phyloP scores from a whole-genome alignment of 2,113 vertebrate species.

The Bambusicola thoracicus region DNA sequence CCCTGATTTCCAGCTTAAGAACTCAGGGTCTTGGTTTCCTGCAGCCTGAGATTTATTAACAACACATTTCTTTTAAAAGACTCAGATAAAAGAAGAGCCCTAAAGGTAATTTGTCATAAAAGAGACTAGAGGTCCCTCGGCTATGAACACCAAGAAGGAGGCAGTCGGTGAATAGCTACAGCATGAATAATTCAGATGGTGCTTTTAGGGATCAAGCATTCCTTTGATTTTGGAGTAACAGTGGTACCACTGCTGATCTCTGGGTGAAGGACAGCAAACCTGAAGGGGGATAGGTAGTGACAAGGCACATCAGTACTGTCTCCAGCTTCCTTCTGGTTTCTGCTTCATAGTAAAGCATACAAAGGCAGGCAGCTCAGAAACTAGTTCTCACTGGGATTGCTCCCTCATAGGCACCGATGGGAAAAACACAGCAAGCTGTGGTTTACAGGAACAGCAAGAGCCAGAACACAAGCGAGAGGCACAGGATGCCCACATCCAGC shows the following conservation, averaged over 20 bases:
- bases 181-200: neutral
- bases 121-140: neutral
- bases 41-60: neutral
- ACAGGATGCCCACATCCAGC: accelerated
- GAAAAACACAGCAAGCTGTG: neutral
- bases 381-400: neutral
- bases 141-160: neutral
- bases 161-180: neutral
- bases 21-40: neutral
- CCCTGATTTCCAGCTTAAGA: neutral
- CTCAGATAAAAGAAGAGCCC: neutral
- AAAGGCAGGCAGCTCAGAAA: neutral
- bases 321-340: neutral
- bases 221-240: accelerated
- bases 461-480: accelerated
- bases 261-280: neutral
- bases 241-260: neutral
- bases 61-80: neutral
- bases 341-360: neutral
- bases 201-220: neutral
- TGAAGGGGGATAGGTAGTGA: neutral
- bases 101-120: neutral
- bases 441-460: neutral
- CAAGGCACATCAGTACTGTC: neutral
- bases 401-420: neutral